Conservation (phyloP, 2,113 vertebrate species). For the Serinus canaria region DNA sequence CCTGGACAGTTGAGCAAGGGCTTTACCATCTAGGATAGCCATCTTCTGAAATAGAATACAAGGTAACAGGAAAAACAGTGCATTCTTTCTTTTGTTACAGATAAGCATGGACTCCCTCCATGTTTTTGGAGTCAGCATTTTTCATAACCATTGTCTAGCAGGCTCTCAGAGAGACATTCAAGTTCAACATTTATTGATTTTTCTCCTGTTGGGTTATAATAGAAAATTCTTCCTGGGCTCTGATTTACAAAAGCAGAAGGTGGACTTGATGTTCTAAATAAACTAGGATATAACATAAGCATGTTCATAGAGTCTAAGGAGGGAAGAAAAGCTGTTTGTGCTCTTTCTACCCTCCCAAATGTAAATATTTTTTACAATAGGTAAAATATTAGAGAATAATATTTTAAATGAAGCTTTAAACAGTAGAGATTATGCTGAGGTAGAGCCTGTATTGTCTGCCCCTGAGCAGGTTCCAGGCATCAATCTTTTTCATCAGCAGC, state of each 20-base stretch:
- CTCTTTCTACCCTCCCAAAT: neutral
- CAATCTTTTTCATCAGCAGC: neutral
- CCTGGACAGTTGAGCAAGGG: neutral
- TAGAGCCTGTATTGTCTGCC: neutral
- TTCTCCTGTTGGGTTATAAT: neutral
- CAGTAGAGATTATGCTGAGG: neutral
- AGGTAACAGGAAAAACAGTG: neutral
- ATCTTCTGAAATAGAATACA: constrained; percentile 27
- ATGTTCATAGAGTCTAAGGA: neutral
- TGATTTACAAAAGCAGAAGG: constrained; percentile 25
- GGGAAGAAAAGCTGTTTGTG: neutral
- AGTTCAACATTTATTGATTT: constrained; percentile 37
- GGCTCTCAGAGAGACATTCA: neutral
- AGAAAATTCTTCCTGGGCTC: constrained; percentile 1
- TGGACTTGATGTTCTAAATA: neutral
- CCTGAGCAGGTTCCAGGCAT: neutral
- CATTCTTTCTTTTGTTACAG: neutral
- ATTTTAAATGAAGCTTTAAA: neutral
- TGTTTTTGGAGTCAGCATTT: constrained; percentile 41
- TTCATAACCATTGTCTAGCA: constrained; percentile 25
- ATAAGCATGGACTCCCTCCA: neutral
- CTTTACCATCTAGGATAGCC: neutral
- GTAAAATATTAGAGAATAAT: neutral
- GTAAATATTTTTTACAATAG: neutral
- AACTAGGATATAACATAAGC: neutral